Evolutionary conservation across 2,113 vertebrate species (phyloP).

Genomic region (Mirounga angustirostris): DNA sequence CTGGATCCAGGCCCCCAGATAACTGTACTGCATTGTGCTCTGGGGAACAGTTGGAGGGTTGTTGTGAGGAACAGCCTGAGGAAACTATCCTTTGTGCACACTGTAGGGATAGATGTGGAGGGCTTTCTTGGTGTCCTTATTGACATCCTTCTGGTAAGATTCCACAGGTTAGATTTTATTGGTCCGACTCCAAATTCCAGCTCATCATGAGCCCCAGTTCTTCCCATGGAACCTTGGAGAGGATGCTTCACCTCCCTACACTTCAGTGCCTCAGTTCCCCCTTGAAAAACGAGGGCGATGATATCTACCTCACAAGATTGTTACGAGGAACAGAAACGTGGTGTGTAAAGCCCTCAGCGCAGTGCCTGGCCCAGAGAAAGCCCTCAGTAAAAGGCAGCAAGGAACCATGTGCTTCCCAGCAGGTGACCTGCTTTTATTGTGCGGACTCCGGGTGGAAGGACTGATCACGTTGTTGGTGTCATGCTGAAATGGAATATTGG

Average conservation of each 20-base stretch:
- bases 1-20: background rate
- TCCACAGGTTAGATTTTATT: background rate
- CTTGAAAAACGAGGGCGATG: conserved; percentile 21
- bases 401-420: background rate
- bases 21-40: background rate
- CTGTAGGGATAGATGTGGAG: background rate
- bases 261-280: background rate
- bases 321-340: background rate
- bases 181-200: background rate
- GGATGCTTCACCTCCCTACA: background rate
- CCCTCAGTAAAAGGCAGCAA: background rate
- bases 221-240: background rate
- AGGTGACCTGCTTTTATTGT: background rate
- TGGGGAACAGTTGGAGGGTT: background rate
- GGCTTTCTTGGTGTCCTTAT: background rate
- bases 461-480: background rate
- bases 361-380: background rate
- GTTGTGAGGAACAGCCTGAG: background rate
- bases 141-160: background rate
- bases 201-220: background rate
- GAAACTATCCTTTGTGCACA: background rate
- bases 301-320: background rate
- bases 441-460: background rate
- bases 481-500: background rate
- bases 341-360: background rate